These are phyloP conservation scores for Phortica okadai DNA, from an alignment of 2,888 invertebrate genomes.

Conservation along the genomic window DNA sequence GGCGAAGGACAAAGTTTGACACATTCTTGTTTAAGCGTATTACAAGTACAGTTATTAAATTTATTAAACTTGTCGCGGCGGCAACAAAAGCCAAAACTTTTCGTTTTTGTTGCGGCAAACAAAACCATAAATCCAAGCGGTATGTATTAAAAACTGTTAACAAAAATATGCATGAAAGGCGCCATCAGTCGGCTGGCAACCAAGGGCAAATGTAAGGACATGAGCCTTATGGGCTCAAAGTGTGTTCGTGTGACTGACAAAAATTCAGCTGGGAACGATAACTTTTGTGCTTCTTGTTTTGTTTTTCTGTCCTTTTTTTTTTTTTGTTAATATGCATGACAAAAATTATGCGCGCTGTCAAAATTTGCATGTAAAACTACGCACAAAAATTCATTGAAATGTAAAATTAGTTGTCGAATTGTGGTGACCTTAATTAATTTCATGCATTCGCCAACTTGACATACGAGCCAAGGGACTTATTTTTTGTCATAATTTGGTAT, in stretches of 20 bases:
- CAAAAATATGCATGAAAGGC: constrained; percentile 40
- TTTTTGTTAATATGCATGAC: constrained; percentile 31
- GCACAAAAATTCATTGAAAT: background rate
- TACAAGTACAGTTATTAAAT: background rate
- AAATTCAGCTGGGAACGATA: constrained; percentile 41
- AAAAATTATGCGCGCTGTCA: constrained; percentile 41
- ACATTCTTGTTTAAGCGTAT: background rate
- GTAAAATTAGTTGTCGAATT: background rate
- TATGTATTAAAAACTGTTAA: constrained; percentile 47
- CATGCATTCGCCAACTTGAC: background rate
- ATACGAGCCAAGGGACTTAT: background rate
- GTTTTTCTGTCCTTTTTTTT: background rate
- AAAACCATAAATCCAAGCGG: constrained; percentile 34
- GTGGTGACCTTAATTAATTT: constrained; percentile 2
- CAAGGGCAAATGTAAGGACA: background rate
- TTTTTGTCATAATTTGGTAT: background rate
- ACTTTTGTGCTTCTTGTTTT: constrained; percentile 40
- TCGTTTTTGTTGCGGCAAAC: background rate
- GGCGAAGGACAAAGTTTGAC: background rate
- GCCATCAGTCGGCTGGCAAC: background rate
- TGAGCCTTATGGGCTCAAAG: background rate
- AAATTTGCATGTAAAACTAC: constrained; percentile 32
- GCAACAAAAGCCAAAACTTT: background rate
- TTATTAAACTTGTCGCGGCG: background rate
- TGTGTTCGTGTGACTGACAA: background rate